These are phyloP conservation scores for Pterobdella sp. DNA, from an alignment of 2,888 invertebrate genomes.

Conservation along the genomic window DNA sequence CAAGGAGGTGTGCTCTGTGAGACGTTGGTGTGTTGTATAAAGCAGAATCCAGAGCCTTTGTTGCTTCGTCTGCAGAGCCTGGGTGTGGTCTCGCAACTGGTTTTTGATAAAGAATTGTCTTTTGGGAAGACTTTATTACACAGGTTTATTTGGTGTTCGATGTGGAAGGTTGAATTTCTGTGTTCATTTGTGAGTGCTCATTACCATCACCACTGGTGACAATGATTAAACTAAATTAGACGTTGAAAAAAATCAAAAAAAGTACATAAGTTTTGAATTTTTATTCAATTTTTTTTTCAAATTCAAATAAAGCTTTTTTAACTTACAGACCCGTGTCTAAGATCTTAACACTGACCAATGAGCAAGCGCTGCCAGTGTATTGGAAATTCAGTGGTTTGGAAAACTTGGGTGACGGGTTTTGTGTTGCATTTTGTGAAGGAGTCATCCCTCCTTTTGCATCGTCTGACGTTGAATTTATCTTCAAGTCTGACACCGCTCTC, in stretches of 20 bases:
- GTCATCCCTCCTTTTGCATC: constrained; percentile 50
- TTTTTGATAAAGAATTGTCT: constrained; percentile 49
- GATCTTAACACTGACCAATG: constrained; percentile 49
- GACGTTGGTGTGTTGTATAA: constrained; percentile 49
- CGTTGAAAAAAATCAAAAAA: no score
- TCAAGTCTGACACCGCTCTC: constrained; percentile 51
- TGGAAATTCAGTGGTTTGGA: constrained; percentile 51
- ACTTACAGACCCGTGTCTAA: constrained; percentile 51
- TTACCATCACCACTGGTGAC: no score
- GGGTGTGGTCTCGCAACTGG: constrained; percentile 50
- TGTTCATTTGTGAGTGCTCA: not conserved
- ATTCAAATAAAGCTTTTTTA: not conserved
- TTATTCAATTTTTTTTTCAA: no score
- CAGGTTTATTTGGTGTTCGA: constrained; percentile 41
- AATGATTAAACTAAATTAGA: no score
- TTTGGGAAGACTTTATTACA: constrained; percentile 52
- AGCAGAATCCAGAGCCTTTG: constrained; percentile 52
- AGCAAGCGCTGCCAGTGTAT: constrained; percentile 49
- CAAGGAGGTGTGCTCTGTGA: constrained; percentile 48
- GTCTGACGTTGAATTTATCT: constrained; percentile 49
- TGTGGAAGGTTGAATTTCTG: not conserved
- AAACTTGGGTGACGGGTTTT: constrained; percentile 51
- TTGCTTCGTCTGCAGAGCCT: constrained; percentile 49
- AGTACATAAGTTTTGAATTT: no score
- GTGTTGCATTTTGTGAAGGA: constrained; percentile 49